Conservation (phyloP, 1,140 invertebrate genomes). For the Melitaea cinxia region DNA sequence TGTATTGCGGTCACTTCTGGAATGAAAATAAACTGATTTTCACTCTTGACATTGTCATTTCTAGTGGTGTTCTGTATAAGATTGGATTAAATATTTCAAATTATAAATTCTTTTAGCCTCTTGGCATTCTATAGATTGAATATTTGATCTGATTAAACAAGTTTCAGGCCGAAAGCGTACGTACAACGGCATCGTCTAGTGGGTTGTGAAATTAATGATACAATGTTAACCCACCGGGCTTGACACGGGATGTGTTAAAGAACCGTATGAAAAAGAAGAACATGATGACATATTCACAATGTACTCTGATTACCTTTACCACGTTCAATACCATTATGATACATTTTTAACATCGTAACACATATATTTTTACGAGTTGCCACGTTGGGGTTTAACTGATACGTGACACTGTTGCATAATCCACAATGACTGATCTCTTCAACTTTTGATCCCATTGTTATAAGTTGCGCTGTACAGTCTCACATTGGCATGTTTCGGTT, state of each 20-base stretch:
- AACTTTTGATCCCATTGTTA: slow-evolving; percentile 10
- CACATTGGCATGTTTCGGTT: slow-evolving; percentile 59
- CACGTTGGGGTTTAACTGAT: not conserved
- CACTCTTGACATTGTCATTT: not conserved
- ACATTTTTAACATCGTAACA: slow-evolving; percentile 41
- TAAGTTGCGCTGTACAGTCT: slow-evolving; percentile 14
- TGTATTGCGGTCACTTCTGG: too few relatives aligned
- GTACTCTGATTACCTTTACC: slow-evolving; percentile 43
- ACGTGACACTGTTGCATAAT: not conserved
- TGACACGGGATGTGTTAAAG: slow-evolving; percentile 31
- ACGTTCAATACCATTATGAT: slow-evolving; percentile 50
- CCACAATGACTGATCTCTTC: not conserved
- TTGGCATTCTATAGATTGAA: not conserved
- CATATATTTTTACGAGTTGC: slow-evolving; percentile 15
- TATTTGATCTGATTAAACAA: slow-evolving; percentile 11
- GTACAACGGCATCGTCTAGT: slow-evolving; percentile 15
- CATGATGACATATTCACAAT: slow-evolving; percentile 38
- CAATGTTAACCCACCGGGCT: slow-evolving; percentile 42
- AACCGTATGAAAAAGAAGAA: too few relatives aligned
- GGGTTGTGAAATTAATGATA: slow-evolving; percentile 30
- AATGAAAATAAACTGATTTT: too few relatives aligned
- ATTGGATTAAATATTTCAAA: slow-evolving; percentile 6
- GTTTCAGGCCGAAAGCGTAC: slow-evolving; percentile 7
- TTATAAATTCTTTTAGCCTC: not conserved
- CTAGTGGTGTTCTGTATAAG: slow-evolving; percentile 16